Percentiles rank a stretch among this genome's conserved stretches.
Conservation (phyloP, 1,140 invertebrate species). For the Drosophila ohnishii region DNA sequence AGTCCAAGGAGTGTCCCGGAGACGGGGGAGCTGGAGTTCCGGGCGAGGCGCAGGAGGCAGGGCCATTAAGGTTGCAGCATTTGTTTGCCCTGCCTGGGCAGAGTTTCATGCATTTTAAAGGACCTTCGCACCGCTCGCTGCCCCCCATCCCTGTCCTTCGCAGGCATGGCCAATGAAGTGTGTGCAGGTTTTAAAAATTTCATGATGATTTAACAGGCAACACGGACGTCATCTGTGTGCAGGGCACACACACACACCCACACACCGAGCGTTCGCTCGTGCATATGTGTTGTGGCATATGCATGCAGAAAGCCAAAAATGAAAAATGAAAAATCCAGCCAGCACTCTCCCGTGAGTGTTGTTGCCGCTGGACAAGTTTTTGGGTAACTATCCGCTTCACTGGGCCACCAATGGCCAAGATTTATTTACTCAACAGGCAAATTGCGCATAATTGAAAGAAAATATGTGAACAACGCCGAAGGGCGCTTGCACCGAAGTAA, state of each 20-base stretch:
- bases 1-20: conserved; percentile 27
- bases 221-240: conserved; percentile 52
- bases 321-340: conserved; percentile 16
- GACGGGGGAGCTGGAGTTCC: background rate
- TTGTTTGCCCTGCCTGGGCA: conserved; percentile 51
- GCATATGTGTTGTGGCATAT: conserved; percentile 23
- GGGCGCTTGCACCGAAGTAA: background rate
- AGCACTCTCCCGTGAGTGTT: conserved; percentile 15
- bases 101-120: conserved; percentile 76
- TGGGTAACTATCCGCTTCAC: conserved; percentile 37
- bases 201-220: conserved; percentile 73
- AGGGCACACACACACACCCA: background rate
- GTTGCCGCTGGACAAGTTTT: conserved; percentile 37
- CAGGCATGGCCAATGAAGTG: conserved; percentile 70
- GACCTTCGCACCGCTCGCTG: conserved; percentile 3
- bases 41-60: background rate
- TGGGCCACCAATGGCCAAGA: conserved; percentile 49
- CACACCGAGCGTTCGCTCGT: background rate
- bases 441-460: conserved; percentile 76
- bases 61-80: conserved; percentile 67
- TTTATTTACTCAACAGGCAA: conserved; percentile 74
- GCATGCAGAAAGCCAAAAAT: conserved; percentile 36
- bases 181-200: conserved; percentile 72
- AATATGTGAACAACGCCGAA: conserved; percentile 36
- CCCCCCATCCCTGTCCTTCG: background rate